Evolutionary conservation across 2,888 invertebrate species (phyloP), one percentile per base, ranked within the genome.

Genomic region (Ichneumoninae sp.): DNA sequence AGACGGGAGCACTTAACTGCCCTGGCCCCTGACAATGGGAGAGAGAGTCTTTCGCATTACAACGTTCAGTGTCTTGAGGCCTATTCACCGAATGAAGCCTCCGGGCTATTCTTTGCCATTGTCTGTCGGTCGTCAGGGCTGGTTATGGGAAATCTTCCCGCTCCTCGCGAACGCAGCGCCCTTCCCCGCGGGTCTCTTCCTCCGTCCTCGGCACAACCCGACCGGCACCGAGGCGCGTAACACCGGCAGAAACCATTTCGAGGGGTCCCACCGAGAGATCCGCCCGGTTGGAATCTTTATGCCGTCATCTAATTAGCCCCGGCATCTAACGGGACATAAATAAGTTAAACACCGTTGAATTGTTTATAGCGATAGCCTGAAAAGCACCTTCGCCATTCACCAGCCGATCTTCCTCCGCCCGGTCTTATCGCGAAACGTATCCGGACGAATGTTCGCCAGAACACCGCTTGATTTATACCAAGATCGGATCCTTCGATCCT

Each of bases 1-100:
- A 91, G 90, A 89, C 89, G 88, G 90, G 91, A 91, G 91, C 92
- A 92, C 93, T 93, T 93, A 93, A 92, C 91, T 92, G 92, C 91
- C 92, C 91, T 63, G 69, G 65, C 60, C 86, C 81, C 88, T 47
- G 89, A 92, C 92, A 93, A 93, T 93, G 91, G 91, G 52, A 76
- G 63, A 63, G 36, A 68, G 85, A 91, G 91, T 91, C 90, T 90
- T 92, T 90, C 90, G 91, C 91, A 92, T 92, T 92, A 92, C 90
- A 90, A 90, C 91, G 90, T 90, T 92, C 91, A 91, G 91, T 92
- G 92, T 92, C 93, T 93, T 89, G 91, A 91, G 92, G 92, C 92
- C 92, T 92, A 92, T 92, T 92, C 92, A 92, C 86, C 86, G 79
- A 69, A 83, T 68, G 73, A 85, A 81, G 81, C 89, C 91, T 91